phyloP scores from a whole-genome alignment of 2,888 invertebrate species.

The Teleogryllus oceanicus region DNA sequence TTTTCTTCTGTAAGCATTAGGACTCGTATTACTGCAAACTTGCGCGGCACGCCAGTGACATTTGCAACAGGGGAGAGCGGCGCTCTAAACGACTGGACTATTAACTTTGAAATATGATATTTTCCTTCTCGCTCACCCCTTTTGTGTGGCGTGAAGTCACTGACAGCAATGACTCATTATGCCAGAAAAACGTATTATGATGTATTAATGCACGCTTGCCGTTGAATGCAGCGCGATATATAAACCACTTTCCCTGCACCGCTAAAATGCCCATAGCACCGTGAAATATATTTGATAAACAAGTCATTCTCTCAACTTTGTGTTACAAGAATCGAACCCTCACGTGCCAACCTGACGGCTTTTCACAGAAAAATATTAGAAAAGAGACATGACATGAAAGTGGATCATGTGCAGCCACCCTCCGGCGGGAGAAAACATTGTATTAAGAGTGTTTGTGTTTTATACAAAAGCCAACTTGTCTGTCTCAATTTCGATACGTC shows the following conservation, averaged over 20 bases:
- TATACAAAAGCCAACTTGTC: too few relatives aligned
- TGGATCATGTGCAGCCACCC: too few relatives aligned
- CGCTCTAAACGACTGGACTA: not conserved
- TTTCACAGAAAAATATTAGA: too few relatives aligned
- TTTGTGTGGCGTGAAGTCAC: not conserved
- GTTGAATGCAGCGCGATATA: not conserved
- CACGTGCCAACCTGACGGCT: too few relatives aligned
- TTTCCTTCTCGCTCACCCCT: not conserved
- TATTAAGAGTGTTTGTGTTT: too few relatives aligned
- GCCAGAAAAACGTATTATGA: not conserved
- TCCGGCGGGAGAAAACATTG: too few relatives aligned
- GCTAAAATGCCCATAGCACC: not conserved
- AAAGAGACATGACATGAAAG: too few relatives aligned
- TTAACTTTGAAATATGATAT: constrained; percentile 9
- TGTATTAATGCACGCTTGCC: not conserved
- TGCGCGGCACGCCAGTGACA: constrained; percentile 1
- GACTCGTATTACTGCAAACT: not conserved
- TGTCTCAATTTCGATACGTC: too few relatives aligned
- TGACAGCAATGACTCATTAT: not conserved
- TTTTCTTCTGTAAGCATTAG: not conserved
- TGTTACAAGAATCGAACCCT: too few relatives aligned
- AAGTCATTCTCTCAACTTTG: not conserved
- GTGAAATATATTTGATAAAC: not conserved
- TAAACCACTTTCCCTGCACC: not conserved
- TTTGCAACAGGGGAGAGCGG: not conserved